Conservation (phyloP, 64 coral and sea anemone genomes). For the Porites lutea region DNA sequence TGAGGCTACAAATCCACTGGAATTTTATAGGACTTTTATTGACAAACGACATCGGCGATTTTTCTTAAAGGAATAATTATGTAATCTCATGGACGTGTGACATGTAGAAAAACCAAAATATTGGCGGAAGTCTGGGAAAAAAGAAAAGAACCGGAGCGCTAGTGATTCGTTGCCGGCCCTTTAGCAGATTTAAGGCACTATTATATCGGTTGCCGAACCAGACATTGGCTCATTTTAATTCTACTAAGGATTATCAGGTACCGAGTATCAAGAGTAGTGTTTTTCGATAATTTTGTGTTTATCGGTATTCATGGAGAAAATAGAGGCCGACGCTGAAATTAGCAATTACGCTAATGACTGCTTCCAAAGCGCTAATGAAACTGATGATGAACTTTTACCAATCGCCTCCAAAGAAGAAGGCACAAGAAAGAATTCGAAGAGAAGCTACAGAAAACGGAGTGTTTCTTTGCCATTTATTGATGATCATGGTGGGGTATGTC, state of each 20-base stretch:
- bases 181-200: slow-evolving; percentile 4
- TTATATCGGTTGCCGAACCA: background rate
- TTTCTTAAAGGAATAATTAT: background rate
- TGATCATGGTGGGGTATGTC: background rate
- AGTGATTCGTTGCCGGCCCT: background rate
- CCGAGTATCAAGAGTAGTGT: background rate
- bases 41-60: background rate
- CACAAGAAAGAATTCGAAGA: background rate
- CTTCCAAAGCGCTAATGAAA: slow-evolving; percentile 14
- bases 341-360: slow-evolving; percentile 21
- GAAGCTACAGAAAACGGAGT: background rate
- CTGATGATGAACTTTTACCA: background rate
- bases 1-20: background rate
- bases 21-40: background rate
- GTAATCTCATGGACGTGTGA: background rate
- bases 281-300: slow-evolving; percentile 9
- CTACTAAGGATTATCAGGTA: background rate
- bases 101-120: background rate
- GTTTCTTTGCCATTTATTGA: slow-evolving; percentile 27
- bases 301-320: slow-evolving; percentile 19
- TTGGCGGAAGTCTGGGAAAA: slow-evolving; percentile 2
- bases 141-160: background rate
- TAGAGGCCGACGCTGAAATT: background rate
- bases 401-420: background rate
- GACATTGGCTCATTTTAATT: too few species aligned